Evolutionary conservation across 2,797 vertebrate species (phyloP).

Genomic region (Aeoliscus strigatus): DNA sequence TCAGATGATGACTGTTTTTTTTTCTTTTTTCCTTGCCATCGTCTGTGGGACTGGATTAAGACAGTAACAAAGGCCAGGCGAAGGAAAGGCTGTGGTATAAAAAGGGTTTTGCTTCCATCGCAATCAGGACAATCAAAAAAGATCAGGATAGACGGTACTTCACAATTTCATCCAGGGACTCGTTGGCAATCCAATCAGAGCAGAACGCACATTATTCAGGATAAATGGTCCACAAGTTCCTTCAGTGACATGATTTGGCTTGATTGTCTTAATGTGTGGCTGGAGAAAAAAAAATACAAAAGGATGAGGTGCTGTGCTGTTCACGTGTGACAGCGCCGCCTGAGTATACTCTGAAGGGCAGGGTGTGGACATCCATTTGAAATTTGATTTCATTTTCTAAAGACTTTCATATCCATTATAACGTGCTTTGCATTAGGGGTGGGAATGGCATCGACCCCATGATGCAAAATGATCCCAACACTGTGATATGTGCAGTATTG

Average conservation of each 20-base stretch:
- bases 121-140: slow-evolving; percentile 48
- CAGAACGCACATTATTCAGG: slow-evolving; percentile 24
- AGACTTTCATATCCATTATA: too few species aligned
- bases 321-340: too few species aligned
- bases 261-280: slow-evolving; percentile 19
- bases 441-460: too few species aligned
- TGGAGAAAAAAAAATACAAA: neutral
- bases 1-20: too few species aligned
- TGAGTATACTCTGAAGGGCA: too few species aligned
- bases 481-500: too few species aligned
- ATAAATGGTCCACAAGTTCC: slow-evolving; percentile 16
- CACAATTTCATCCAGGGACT: slow-evolving; percentile 25
- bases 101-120: slow-evolving; percentile 21
- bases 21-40: neutral
- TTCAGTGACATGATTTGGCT: slow-evolving; percentile 15
- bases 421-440: too few species aligned
- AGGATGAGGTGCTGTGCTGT: neutral
- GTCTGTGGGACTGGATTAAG: neutral
- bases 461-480: too few species aligned
- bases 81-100: slow-evolving; percentile 1
- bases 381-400: too few species aligned
- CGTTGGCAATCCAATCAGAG: slow-evolving; percentile 35
- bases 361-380: too few species aligned
- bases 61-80: neutral
- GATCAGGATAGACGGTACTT: slow-evolving; percentile 22